Evolutionary conservation across 2,797 vertebrate species (phyloP), one percentile per base, ranked within the genome.

Genomic region (Notamacropus eugenii): DNA sequence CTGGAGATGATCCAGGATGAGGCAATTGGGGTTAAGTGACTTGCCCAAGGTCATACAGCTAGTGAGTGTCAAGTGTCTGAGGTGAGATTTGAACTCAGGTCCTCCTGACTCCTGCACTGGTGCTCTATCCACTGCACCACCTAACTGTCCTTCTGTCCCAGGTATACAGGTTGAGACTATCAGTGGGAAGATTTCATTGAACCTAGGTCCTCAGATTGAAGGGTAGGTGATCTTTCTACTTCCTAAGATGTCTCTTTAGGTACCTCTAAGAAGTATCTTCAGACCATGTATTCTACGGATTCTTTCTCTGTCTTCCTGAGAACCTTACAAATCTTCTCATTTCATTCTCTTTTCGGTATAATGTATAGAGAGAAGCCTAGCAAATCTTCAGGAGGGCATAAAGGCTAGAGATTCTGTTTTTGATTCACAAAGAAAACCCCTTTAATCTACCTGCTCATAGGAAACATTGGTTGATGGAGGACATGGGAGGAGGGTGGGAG

Each of bases 391-490:
- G 34, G 11, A 93, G 95, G n/a, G 54, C 22, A 91, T 74, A 87
- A 91, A 92, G 94, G 14, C 54, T 95, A 58, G 0, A 82, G n/a
- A 58, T 93, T 34, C 94, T 57, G 29, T 29, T 90, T 96, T 91
- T 11, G 91, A 54, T 82, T 90, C 31, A 92, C 52, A 31, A 92
- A 94, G 90, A 95, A 94, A 94, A 91, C 58, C 0, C 4, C 5
- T 93, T 93, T 57, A 82, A 93, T 93, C 59, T 94, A 55, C n/a
- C 52, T 91, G 46, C 87, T 92, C 56, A 93, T n/a, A 56, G 54
- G 92, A 92, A 95, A 19, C 14, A 90, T 10, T 82, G 55, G 91
- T 91, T 92, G 90, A 92, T 52, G 90, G 40, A 52, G 52, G 52
- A 52, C 5, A 8, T 52, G 54, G 91, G 56, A 54, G 13, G 19